These are phyloP conservation scores for Pyrochroa serraticornis DNA, from an alignment of 2,888 invertebrate species.

Conservation along the genomic window DNA sequence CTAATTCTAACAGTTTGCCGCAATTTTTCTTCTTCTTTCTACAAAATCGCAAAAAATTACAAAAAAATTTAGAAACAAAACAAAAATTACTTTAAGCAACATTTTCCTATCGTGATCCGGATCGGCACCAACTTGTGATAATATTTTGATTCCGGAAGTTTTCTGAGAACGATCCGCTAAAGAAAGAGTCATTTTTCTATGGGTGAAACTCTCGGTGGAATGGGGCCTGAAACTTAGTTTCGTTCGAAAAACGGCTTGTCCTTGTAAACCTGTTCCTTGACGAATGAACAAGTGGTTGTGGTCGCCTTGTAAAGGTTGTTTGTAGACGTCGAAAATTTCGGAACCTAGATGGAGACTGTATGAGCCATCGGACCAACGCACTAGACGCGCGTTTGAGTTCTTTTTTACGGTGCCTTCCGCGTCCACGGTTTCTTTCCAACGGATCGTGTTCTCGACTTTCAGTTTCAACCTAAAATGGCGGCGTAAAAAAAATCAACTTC, in stretches of 20 bases:
- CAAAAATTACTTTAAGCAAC: constrained; percentile 77
- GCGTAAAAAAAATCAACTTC: no score
- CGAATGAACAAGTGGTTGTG: constrained; percentile 97
- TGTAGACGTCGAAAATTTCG: constrained; percentile 98
- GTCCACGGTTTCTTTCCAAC: constrained; percentile 88
- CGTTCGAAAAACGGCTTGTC: constrained; percentile 95
- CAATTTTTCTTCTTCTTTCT: constrained; percentile 97
- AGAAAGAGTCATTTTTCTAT: constrained; percentile 98
- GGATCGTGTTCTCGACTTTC: constrained; percentile 96
- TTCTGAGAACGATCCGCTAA: constrained; percentile 94
- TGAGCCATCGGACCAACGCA: constrained; percentile 98
- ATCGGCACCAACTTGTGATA: constrained; percentile 92
- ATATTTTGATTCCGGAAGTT: constrained; percentile 92
- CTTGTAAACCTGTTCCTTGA: constrained; percentile 97
- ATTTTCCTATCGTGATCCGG: constrained; percentile 92
- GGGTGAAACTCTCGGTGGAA: constrained; percentile 98
- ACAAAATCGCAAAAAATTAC: constrained; percentile 25
- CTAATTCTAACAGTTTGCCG: constrained; percentile 82
- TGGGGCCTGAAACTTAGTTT: constrained; percentile 97
- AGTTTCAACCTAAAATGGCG: constrained; percentile 69
- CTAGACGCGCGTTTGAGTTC: constrained; percentile 94
- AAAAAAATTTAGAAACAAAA: constrained; percentile 1
- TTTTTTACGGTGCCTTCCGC: constrained; percentile 80
- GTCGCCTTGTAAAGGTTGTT: constrained; percentile 91
- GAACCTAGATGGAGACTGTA: constrained; percentile 95